Conservation (phyloP, 2,888 invertebrate genomes). For the Matsumyia berberina region DNA sequence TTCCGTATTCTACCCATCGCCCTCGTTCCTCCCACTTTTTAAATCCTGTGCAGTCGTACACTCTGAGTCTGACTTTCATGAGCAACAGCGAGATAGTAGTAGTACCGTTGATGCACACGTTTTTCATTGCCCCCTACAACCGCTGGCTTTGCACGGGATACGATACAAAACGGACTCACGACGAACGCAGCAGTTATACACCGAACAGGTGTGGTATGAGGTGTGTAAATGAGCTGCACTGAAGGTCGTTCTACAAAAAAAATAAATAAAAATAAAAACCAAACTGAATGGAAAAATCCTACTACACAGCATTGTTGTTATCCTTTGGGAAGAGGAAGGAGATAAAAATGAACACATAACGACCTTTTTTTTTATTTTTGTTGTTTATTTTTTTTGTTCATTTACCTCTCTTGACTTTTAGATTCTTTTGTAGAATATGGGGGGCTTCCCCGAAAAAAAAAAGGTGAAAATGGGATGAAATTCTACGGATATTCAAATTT, state of each 20-base stretch:
- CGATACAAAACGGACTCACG: conserved; percentile 4
- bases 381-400: conserved; percentile 19
- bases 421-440: conserved; percentile 19
- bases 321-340: conserved; percentile 50
- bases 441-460: conserved; percentile 22
- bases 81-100: conserved; percentile 62
- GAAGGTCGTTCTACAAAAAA: conserved; percentile 63
- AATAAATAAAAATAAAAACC: conserved; percentile 8
- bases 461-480: conserved; percentile 62
- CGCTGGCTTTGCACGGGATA: conserved; percentile 26
- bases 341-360: conserved; percentile 69
- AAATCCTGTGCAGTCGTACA: conserved; percentile 23
- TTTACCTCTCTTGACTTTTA: conserved; percentile 39
- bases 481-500: conserved; percentile 34
- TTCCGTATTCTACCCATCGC: background rate
- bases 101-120: conserved; percentile 53
- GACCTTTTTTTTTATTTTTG: conserved; percentile 38
- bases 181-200: conserved; percentile 24
- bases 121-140: conserved; percentile 53
- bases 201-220: conserved; percentile 40
- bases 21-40: background rate
- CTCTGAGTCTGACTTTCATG: conserved; percentile 48
- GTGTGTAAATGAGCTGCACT: conserved; percentile 52
- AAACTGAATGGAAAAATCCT: conserved; percentile 29
- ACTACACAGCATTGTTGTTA: conserved; percentile 60